These are phyloP conservation scores for Rambutsinella grinnellia DNA, from an alignment of 2,888 invertebrate species.

Conservation along the genomic window DNA sequence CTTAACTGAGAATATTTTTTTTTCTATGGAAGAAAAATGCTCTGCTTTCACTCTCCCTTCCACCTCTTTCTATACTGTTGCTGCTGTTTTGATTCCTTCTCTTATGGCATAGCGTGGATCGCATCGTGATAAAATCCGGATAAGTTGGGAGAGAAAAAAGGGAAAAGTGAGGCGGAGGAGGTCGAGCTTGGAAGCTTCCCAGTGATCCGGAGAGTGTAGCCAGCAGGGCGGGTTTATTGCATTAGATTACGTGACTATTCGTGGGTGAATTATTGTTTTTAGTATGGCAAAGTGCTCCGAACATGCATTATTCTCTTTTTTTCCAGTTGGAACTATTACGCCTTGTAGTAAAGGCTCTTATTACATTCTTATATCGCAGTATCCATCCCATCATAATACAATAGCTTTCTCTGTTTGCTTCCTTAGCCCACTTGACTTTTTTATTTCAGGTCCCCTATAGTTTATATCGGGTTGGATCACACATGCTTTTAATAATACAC, in stretches of 20 bases:
- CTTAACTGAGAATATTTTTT: neutral
- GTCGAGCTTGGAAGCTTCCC: slow-evolving; percentile 52
- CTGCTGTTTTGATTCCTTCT: neutral
- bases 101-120: neutral
- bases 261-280: slow-evolving; percentile 59
- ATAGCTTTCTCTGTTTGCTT: slow-evolving; percentile 16
- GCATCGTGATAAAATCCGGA: slow-evolving; percentile 46
- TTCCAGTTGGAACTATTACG: neutral
- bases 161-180: slow-evolving; percentile 49
- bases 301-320: slow-evolving; percentile 31
- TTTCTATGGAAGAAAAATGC: slow-evolving; percentile 1
- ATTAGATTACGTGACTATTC: slow-evolving; percentile 59
- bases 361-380: slow-evolving; percentile 13
- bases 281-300: slow-evolving; percentile 41
- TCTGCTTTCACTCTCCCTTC: slow-evolving; percentile 11
- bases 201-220: slow-evolving; percentile 51
- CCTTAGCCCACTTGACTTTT: slow-evolving; percentile 27
- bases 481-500: slow-evolving; percentile 31
- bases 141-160: slow-evolving; percentile 33
- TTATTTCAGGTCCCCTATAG: too few species aligned
- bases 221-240: slow-evolving; percentile 54
- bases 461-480: slow-evolving; percentile 26
- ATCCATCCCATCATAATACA: slow-evolving; percentile 19
- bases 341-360: neutral
- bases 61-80: neutral